Base-by-base conservation (phyloP, 1,140 invertebrate species). In the Diachasmimorpha longicaudata region DNA sequence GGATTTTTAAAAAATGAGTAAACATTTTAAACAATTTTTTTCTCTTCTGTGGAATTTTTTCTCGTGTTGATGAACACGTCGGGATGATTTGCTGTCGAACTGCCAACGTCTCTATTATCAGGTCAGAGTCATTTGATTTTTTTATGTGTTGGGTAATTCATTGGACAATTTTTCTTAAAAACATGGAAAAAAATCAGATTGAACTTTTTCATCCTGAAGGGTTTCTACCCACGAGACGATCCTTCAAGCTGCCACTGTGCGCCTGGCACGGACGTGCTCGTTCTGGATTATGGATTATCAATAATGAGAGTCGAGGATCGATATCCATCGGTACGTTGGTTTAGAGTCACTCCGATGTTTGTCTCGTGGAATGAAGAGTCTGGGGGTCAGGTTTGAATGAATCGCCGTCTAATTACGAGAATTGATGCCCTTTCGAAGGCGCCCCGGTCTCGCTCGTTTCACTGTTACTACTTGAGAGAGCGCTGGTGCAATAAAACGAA, bases 271-370 rank as follows among this genome's bases (percentile, higher is more conserved):
- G 80, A 70, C 44, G 58, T 73, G 80, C 79, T 86, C 87, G 85
- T 87, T 86, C 85, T 79, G 81, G 83, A 85, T 85, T 87, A 87
- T 85, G 85, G 85, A 88, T 88, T 88, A 87, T 87, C 86, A 87
- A 87, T 88, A 86, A 88, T 86, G 84, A 86, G 83, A 81, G 81
- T 66, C 70, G 48, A 31, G 80, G 78, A 81, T 81, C 78, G 79
- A 79, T 81, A 80, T 79, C 77, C 78, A 78, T 82, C 72, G 58
- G 25, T 73, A 39, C 58, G 70, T 42, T 75, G 31, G 72, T 63
- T 42, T 39, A 48, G 44, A 39, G 48, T 75, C 23, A 16, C 46
- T 19, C 16, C 63, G 19, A 75, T 55, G 46, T 70, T 31, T 39
- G 67, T 69, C 73, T 13, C 19, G 14, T 63, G 19, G 13, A 63